Evolutionary conservation across 2,888 invertebrate genomes (phyloP), one percentile per base, ranked within the genome.

Genomic region (Polyommatus iphigenia): DNA sequence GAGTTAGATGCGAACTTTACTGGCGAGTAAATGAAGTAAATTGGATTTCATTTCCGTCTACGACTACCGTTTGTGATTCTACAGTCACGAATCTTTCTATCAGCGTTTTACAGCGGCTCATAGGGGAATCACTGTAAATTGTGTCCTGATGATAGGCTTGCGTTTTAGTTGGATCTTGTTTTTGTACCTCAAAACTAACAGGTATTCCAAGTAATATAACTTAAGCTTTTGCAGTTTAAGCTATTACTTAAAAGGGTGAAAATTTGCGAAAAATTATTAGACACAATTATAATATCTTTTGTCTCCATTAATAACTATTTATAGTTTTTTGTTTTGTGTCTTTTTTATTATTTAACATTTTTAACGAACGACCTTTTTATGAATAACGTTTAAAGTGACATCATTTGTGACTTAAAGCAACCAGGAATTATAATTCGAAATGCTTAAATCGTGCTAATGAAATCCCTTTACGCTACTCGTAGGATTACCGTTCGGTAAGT

Each of bases 41-140:
- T 92, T 92, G 90, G 87, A 92, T 93, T 92, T 90, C 89, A 92
- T 92, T 90, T 90, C 89, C 89, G 87, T 87, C 89, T 88, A 86
- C 85, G 85, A 87, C 89, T 89, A 87, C 88, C 87, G 88, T 89
- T 90, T 85, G 89, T 87, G 87, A 89, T 88, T 87, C 85, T 82
- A 82, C 84, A 88, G 89, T 89, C 90, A 90, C 89, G 89, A 90
- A 87, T 88, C 88, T 87, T 89, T 87, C 86, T 86, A 87, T 88
- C 87, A 85, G 84, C 83, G 85, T 83, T 86, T 84, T 81, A 80
- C 80, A 80, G 80, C 78, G 77, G 78, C 82, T 82, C 82, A 81
- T 85, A 84, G 81, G 80, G 82, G 82, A 79, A 81, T 77, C 59
- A 50, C 59, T 81, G 76, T 77, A 57, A 77, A 57, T 78, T 36